A percentile compares a stretch with the other conserved stretches of the same genome.
phyloP scores from a whole-genome alignment of 1,140 invertebrate genomes.

The Pseudomyrmex flavicornis region DNA sequence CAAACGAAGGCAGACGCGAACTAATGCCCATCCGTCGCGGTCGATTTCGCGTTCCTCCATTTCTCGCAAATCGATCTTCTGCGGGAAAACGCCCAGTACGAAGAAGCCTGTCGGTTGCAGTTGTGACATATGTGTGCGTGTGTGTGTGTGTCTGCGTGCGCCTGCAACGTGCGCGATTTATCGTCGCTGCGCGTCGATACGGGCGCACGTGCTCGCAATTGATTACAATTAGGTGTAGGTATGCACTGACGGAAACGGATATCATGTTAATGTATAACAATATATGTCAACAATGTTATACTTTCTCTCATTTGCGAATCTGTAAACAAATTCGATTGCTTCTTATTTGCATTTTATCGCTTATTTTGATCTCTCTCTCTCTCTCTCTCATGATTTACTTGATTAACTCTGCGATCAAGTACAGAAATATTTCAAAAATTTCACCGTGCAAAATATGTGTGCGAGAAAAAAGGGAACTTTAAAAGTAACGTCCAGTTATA shows the following conservation, averaged over 20 bases:
- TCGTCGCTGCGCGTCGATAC: constrained; percentile 22
- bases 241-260: not conserved
- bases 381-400: no score
- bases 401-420: no score
- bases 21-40: constrained; percentile 51
- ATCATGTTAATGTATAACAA: not conserved
- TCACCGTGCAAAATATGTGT: no score
- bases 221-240: not conserved
- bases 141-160: no score
- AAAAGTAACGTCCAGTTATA: not conserved
- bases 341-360: not conserved
- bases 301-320: not conserved
- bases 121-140: not conserved
- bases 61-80: constrained; percentile 58
- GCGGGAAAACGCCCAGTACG: constrained; percentile 16
- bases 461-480: not conserved
- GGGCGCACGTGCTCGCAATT: not conserved
- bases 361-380: no score
- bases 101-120: constrained; percentile 11
- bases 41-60: constrained; percentile 6
- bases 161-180: constrained; percentile 53
- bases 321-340: not conserved
- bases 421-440: not conserved
- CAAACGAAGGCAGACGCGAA: constrained; percentile 17
- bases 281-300: not conserved